phyloP scores from a whole-genome alignment of 2,113 vertebrate genomes.

The Chloropsis cyanopogon region DNA sequence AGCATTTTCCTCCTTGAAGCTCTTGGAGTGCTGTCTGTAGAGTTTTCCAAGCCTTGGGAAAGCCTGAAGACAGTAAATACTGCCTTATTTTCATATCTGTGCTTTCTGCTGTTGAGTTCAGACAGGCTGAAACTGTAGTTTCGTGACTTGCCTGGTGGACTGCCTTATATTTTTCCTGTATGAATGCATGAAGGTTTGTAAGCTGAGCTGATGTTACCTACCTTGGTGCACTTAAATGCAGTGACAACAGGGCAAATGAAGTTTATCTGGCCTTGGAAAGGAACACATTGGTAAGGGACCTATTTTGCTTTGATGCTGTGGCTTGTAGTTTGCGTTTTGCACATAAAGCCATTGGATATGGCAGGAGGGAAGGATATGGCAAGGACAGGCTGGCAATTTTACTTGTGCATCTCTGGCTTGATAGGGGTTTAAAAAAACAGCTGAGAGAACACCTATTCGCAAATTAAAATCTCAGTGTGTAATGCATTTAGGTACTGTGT shows the following conservation, averaged over 20 bases:
- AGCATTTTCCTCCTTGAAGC: background rate
- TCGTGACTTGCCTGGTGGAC: background rate
- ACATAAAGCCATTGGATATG: background rate
- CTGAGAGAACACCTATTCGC: background rate
- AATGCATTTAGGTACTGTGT: background rate
- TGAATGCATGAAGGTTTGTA: background rate
- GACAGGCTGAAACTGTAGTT: background rate
- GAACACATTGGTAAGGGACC: background rate
- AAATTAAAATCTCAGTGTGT: background rate
- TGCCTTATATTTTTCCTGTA: background rate
- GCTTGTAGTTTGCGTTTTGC: background rate
- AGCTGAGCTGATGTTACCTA: background rate
- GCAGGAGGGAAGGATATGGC: background rate
- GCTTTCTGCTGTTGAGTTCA: background rate
- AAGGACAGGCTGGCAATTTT: background rate
- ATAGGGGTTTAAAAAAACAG: no score
- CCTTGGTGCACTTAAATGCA: background rate
- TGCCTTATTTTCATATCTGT: background rate
- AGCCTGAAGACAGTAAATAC: background rate
- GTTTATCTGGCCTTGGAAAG: background rate
- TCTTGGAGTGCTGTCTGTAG: background rate
- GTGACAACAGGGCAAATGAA: background rate
- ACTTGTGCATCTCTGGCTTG: background rate
- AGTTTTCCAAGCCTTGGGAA: background rate
- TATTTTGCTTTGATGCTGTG: background rate